Conservation (phyloP, 2,113 vertebrate genomes). For the Amphilophus citrinellus region DNA sequence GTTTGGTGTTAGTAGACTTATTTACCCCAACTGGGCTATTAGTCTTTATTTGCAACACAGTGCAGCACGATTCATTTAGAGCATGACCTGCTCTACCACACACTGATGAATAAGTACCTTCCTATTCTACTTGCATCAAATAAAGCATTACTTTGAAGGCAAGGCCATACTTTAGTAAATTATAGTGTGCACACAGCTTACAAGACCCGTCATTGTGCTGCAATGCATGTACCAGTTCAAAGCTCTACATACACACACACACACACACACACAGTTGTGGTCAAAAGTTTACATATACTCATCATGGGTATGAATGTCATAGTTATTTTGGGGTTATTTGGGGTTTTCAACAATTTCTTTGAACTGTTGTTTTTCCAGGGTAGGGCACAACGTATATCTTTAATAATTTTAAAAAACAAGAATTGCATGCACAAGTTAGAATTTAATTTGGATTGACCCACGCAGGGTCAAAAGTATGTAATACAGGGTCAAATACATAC, state of each 20-base stretch:
- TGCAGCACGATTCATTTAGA: slow-evolving; percentile 20
- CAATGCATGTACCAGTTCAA: not conserved
- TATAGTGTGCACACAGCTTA: not conserved
- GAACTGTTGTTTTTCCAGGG: no score
- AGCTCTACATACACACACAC: not conserved
- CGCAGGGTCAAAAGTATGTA: no score
- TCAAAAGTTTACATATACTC: no score
- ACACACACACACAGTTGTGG: no score
- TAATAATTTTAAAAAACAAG: no score
- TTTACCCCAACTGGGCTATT: slow-evolving; percentile 23
- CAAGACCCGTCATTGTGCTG: not conserved
- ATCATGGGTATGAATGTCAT: no score
- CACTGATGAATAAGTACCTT: slow-evolving; percentile 36
- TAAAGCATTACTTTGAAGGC: slow-evolving; percentile 27
- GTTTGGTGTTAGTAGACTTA: slow-evolving; percentile 25
- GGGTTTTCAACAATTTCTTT: no score
- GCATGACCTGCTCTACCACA: slow-evolving; percentile 28
- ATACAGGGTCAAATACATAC: no score
- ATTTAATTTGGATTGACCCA: no score
- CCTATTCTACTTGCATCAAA: slow-evolving; percentile 14
- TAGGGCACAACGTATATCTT: no score
- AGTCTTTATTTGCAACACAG: slow-evolving; percentile 44
- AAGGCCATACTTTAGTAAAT: not conserved
- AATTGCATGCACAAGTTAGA: no score
- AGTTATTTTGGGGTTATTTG: no score